Evolutionary conservation across 2,888 invertebrate genomes (phyloP).

Genomic region (Tortricodes alternella): DNA sequence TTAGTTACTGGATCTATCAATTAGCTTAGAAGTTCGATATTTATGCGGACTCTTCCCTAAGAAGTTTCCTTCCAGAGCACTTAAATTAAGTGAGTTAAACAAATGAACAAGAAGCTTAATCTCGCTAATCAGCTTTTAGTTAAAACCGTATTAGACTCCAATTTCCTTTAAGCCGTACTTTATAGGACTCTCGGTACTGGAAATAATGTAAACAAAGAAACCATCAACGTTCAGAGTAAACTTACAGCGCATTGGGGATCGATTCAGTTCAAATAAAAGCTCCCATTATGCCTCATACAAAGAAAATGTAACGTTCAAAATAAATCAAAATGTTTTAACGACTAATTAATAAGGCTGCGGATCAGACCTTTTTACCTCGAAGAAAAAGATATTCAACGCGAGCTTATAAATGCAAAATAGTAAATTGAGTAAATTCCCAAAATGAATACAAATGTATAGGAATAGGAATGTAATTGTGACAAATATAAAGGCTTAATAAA

Average conservation of each 20-base stretch:
- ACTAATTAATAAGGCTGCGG: background rate
- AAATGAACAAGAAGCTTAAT: slow-evolving; percentile 16
- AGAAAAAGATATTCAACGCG: too few species aligned
- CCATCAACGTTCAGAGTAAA: slow-evolving; percentile 1
- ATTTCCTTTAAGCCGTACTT: slow-evolving; percentile 14
- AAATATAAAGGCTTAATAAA: slow-evolving; percentile 18
- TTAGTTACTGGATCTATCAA: background rate
- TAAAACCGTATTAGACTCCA: slow-evolving; percentile 20
- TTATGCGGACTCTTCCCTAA: slow-evolving; percentile 9
- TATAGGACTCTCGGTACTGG: background rate
- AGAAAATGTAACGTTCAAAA: background rate
- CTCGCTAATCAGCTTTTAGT: slow-evolving; percentile 26
- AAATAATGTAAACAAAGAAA: background rate
- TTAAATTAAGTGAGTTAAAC: slow-evolving; percentile 22
- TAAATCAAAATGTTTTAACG: background rate
- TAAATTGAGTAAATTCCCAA: too few species aligned
- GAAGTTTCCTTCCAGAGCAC: slow-evolving; percentile 21
- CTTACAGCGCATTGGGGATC: background rate
- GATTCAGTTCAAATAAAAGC: background rate
- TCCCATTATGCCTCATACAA: background rate
- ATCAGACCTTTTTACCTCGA: too few species aligned
- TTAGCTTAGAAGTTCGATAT: background rate
- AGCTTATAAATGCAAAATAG: too few species aligned
- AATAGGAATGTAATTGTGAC: slow-evolving; percentile 3
- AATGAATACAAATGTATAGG: background rate